These are phyloP conservation scores for Eonycteris spelaea DNA, from an alignment of 2,113 vertebrate genomes.

Conservation along the genomic window DNA sequence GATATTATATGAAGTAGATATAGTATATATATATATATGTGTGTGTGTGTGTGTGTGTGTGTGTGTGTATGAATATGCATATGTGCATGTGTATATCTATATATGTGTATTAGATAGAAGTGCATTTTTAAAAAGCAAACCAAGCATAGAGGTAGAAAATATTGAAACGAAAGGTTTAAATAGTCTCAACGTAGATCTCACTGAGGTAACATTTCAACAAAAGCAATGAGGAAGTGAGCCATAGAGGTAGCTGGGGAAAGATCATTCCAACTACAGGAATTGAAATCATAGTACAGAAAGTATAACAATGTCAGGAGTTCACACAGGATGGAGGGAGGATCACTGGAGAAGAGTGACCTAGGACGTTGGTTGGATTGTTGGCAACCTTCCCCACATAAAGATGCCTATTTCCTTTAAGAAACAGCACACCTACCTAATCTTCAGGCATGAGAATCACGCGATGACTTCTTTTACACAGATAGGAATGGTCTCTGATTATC, in stretches of 20 bases:
- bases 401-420: neutral
- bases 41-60: too few species aligned
- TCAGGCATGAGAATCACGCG: neutral
- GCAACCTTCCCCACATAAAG: neutral
- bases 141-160: neutral
- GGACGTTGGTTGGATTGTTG: neutral
- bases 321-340: too few species aligned
- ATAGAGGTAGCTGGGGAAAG: neutral
- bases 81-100: neutral
- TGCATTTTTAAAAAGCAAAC: neutral
- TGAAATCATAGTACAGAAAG: neutral
- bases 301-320: neutral
- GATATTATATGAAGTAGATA: neutral
- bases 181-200: neutral
- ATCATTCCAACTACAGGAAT: neutral
- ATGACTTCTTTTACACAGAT: neutral
- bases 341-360: neutral
- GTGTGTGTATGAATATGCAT: neutral
- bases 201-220: neutral
- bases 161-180: neutral
- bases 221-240: neutral
- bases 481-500: neutral
- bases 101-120: neutral
- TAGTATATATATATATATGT: too few species aligned
- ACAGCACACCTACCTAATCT: neutral